phyloP scores from a whole-genome alignment of 1,140 invertebrate species.

The Nasonia vitripennis region DNA sequence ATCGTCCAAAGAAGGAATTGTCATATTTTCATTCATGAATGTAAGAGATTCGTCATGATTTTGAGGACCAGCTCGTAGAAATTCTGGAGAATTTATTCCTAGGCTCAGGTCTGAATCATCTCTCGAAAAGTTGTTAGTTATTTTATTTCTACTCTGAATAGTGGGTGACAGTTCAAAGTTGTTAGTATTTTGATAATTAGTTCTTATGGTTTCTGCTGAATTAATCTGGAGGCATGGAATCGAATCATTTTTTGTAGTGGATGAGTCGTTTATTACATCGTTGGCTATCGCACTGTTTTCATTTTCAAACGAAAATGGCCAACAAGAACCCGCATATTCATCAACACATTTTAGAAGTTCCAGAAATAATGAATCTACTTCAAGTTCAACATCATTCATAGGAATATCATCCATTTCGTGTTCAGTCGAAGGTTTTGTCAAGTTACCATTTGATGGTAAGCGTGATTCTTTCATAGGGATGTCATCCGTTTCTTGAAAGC shows the following conservation, averaged over 20 bases:
- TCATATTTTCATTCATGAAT: background rate
- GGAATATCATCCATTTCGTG: background rate
- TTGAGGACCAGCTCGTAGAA: background rate
- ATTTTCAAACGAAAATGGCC: background rate
- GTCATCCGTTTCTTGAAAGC: no score
- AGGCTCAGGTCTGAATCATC: background rate
- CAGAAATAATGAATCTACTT: background rate
- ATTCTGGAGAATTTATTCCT: background rate
- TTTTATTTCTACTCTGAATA: background rate
- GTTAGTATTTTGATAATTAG: background rate
- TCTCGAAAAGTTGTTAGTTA: background rate
- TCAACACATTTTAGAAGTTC: background rate
- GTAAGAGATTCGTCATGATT: background rate
- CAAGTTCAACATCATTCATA: background rate
- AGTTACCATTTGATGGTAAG: no score
- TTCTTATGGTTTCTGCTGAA: background rate
- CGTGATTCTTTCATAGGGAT: no score
- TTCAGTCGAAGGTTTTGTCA: no score
- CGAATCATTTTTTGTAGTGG: background rate
- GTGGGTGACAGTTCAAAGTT: background rate
- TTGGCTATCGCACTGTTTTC: background rate
- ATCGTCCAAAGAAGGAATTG: background rate
- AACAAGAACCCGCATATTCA: background rate
- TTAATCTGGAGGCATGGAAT: background rate
- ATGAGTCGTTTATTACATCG: background rate